Evolutionary conservation across 2,113 vertebrate species (phyloP), one percentile per base, ranked within the genome.

Genomic region (Tupaia chinensis): DNA sequence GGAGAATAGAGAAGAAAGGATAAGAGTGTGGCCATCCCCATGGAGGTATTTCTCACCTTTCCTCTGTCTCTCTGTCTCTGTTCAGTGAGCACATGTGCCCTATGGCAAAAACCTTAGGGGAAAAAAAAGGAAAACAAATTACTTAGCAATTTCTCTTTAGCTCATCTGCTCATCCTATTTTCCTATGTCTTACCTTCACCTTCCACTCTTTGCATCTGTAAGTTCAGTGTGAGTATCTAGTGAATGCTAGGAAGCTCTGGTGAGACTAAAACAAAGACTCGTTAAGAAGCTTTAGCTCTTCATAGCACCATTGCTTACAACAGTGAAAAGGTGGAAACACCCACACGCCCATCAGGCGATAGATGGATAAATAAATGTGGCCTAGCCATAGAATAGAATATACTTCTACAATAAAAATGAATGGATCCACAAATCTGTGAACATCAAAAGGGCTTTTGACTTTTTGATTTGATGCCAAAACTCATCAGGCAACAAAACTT

Each of bases 321-420:
- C 4, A 9, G 14, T 12, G 9, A 27, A 15, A 29, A 32, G 27
- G 66, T 9, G 44, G 44, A 44, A 8, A 6, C 65, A 1, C 5
- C 5, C 5, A 16, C 7, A 0, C 17, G 3, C 4, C 83, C 32
- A n/a, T 12, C 74, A 12, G 7, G 25, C 23, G 65, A 13, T 25
- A 2, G 29, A 23, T 23, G n/a, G 27, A 17, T 2, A 12, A 69
- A 8, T 6, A 53, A 58, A 7, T 14, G 7, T 0, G 5, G 54
- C 1, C 15, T 12, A 29, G 16, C 53, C 12, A 3, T 7, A 7
- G n/a, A 58, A 16, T 15, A 0, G 32, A 56, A 16, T 4, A 12
- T 15, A 54, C 3, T 9, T 69, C 32, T 15, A 3, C 25, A 22
- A 4, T 4, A 44, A 44, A 44, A 44, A 44, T 44, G 3, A 44